Conservation (phyloP, 2,797 vertebrate species). For the Lophotriccus pileatus region DNA sequence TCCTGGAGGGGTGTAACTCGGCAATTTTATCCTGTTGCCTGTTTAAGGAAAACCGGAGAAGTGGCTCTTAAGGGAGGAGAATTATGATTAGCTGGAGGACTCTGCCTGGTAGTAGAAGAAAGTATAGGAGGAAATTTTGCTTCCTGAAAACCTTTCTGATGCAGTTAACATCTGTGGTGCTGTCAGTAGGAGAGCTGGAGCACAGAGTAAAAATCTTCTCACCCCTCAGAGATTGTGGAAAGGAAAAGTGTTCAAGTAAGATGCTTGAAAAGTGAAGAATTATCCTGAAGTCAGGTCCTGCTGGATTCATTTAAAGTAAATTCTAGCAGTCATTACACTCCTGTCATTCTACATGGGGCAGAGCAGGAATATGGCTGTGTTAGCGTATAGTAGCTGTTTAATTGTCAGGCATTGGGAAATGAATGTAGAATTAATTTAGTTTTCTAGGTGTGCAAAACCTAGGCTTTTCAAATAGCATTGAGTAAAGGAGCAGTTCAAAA, state of each 20-base stretch:
- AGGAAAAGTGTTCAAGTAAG: not conserved
- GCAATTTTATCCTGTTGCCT: not conserved
- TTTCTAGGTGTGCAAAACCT: not conserved
- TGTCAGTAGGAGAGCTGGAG: not conserved
- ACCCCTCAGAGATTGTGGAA: rapidly evolving
- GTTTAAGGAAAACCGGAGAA: not conserved
- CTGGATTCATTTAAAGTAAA: not conserved
- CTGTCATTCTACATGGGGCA: not conserved
- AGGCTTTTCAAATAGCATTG: not conserved
- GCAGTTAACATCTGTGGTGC: not conserved
- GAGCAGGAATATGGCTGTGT: not conserved
- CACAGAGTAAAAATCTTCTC: not conserved
- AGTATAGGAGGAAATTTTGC: not conserved
- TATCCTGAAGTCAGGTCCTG: not conserved
- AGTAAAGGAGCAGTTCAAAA: not conserved
- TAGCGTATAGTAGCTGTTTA: not conserved
- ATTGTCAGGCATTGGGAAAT: not conserved
- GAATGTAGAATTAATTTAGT: not conserved
- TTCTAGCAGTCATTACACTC: not conserved
- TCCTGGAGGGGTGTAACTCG: not conserved
- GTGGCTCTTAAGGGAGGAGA: not conserved
- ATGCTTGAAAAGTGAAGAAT: not conserved
- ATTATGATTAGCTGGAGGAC: not conserved
- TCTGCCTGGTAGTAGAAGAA: not conserved
- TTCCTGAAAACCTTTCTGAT: not conserved